A percentile compares a stretch with the other conserved stretches of the same genome.
These are phyloP conservation scores for Mormyrus iriodes DNA, from an alignment of 2,113 vertebrate genomes.

Conservation along the genomic window DNA sequence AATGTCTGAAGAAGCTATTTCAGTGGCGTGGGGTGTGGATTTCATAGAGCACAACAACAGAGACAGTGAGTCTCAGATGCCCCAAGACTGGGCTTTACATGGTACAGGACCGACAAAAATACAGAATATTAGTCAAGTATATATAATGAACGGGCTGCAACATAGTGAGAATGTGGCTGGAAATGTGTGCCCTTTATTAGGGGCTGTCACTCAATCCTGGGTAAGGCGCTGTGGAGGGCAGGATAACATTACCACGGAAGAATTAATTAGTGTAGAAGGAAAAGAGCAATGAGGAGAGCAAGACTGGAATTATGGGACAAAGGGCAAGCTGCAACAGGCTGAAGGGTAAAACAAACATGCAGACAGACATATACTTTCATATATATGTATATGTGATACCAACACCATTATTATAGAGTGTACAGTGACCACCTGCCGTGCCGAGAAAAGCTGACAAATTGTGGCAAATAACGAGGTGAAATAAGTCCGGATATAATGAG, in stretches of 20 bases:
- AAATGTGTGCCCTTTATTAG: neutral
- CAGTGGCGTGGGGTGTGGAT: neutral
- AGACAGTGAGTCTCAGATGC: conserved; percentile 65
- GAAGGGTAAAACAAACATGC: neutral
- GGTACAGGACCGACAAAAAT: conserved; percentile 52
- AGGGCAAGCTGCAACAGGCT: neutral
- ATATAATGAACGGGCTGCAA: conserved; percentile 76
- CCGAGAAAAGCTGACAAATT: neutral
- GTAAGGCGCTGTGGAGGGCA: neutral
- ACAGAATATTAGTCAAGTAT: conserved; percentile 32
- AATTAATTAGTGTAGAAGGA: neutral
- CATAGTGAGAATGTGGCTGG: neutral
- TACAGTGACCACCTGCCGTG: neutral
- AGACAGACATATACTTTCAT: neutral
- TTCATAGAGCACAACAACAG: neutral
- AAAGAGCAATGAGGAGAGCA: neutral
- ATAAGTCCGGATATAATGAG: neutral
- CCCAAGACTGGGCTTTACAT: conserved; percentile 71
- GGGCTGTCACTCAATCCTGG: neutral
- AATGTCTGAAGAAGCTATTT: neutral
- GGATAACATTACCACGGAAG: neutral
- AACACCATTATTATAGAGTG: neutral
- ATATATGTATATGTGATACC: neutral
- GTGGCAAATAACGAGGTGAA: neutral
- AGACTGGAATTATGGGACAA: neutral